Evolutionary conservation across 2,113 vertebrate genomes (phyloP), one percentile per base, ranked within the genome.

Genomic region (Aix galericulata): DNA sequence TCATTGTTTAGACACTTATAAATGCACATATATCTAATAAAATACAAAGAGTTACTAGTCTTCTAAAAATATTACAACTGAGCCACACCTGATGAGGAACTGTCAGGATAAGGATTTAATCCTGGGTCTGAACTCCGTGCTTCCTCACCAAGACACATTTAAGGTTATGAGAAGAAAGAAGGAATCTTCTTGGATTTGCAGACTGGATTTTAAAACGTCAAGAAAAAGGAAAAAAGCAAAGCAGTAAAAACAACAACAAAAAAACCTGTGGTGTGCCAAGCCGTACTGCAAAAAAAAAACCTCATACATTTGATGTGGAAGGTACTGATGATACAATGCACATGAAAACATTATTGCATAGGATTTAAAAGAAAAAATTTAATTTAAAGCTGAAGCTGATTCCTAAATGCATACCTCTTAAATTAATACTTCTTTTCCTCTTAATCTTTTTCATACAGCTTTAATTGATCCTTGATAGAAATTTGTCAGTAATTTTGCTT

Each of bases 21-120:
- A 87, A 60, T 38, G 25, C 6, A 0, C 2, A 17, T 3, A 55
- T 63, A 46, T 31, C 29, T 10, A 56, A 40, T n/a, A 38, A 68
- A 74, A 6, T 16, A 20, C 4, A 36, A 64, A 80, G 2, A 13
- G 7, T 1, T 3, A 10, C 1, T 0, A 44, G 0, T 0, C 13
- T 48, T 34, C 53, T 17, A 10, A 15, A 53, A 42, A 59, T 34
- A 27, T 11, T 52, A 25, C 38, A 76, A 11, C 4, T 42, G 16
- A 73, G 32, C 1, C 4, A 4, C 7, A 48, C 3, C 7, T 31
- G 27, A 26, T 46, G 2, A 71, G 40, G 53, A 76, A 34, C 4
- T 40, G 1, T 38, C 44, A 64, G 42, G 11, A 17, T 38, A 60
- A 72, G 12, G 8, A 78, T 59, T 75, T 29, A 86, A 84, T 81